A percentile compares a stretch with the other conserved stretches of the same genome.
Evolutionary conservation across 2,888 invertebrate genomes (phyloP).

Genomic region (Drosophila anomelani): DNA sequence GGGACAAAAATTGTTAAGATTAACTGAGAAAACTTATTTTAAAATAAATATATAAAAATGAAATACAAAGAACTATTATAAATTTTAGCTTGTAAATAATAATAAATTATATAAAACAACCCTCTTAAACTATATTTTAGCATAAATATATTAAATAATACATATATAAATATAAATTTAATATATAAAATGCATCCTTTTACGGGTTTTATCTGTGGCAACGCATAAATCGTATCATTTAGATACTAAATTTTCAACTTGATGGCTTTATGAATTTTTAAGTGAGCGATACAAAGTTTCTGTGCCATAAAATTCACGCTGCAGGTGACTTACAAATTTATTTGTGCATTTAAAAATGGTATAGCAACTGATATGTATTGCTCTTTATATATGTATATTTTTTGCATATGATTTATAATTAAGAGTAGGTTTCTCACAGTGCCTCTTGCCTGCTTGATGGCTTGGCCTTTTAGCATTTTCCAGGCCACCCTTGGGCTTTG

Average conservation of each 20-base stretch:
- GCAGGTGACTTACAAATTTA: neutral
- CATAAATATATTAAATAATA: neutral
- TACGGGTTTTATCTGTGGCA: neutral
- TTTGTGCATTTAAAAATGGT: neutral
- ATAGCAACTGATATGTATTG: neutral
- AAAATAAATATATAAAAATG: neutral
- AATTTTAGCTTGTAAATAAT: neutral
- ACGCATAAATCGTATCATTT: neutral
- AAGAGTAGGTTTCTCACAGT: slow-evolving; percentile 3
- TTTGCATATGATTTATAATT: neutral
- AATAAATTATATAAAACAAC: neutral
- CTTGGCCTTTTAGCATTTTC: slow-evolving; percentile 29
- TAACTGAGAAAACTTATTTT: neutral
- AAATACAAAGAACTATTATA: neutral
- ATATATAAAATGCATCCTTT: neutral
- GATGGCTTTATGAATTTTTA: neutral
- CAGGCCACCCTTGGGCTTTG: slow-evolving; percentile 44
- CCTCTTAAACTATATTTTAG: too few relatives aligned
- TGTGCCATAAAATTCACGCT: neutral
- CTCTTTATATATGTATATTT: neutral
- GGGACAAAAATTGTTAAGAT: neutral
- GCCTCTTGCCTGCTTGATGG: slow-evolving; percentile 18
- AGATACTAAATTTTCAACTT: neutral
- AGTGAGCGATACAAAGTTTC: neutral
- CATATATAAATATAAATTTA: neutral